Conservation (phyloP, 2,888 invertebrate species). For the Dicroscelio sp. region DNA sequence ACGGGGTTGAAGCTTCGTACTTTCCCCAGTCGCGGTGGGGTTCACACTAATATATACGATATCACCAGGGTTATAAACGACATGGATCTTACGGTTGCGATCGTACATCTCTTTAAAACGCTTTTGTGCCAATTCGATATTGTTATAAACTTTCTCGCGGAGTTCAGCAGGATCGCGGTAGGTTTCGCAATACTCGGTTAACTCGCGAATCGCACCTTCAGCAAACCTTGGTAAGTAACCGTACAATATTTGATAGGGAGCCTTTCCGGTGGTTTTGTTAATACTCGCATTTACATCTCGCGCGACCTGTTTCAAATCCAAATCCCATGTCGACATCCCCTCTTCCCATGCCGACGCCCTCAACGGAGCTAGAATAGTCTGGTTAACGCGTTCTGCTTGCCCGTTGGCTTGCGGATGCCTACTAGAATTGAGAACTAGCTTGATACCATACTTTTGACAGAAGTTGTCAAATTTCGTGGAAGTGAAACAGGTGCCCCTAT, state of each 20-base stretch:
- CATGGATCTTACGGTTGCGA: neutral
- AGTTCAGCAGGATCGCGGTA: neutral
- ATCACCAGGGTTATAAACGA: neutral
- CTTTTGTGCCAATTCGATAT: neutral
- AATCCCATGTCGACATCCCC: neutral
- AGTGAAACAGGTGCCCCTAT: conserved; percentile 44
- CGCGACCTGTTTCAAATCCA: neutral
- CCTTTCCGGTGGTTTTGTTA: neutral
- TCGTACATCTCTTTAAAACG: neutral
- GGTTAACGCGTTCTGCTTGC: neutral
- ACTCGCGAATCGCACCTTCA: neutral
- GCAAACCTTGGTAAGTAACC: neutral
- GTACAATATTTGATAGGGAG: neutral
- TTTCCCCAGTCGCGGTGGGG: neutral
- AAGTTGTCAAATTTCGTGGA: conserved; percentile 7
- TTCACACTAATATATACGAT: neutral
- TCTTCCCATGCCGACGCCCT: neutral
- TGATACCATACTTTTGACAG: neutral
- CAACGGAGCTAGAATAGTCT: neutral
- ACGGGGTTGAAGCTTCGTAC: neutral
- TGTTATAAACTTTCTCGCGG: neutral
- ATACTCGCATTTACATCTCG: neutral
- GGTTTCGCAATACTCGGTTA: neutral
- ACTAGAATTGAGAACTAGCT: neutral
- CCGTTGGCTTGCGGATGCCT: neutral